Conservation (phyloP, 2,113 vertebrate genomes). For the Struthidea cinerea region DNA sequence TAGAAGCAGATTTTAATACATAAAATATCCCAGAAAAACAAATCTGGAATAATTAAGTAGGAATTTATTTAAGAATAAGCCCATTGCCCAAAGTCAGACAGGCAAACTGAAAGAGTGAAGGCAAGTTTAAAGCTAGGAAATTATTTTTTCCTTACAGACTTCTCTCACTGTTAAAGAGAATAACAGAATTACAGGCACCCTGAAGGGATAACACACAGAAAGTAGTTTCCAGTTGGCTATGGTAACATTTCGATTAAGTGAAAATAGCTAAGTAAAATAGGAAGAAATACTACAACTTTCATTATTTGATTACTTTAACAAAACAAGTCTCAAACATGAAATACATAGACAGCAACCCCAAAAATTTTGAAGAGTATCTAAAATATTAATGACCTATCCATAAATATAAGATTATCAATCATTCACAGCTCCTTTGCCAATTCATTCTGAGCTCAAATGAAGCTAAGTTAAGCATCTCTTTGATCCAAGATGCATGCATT, state of each 20-base stretch:
- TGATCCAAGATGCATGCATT: conserved; percentile 20
- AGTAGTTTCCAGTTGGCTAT: background rate
- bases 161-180: background rate
- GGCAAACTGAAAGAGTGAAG: background rate
- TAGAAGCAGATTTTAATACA: background rate
- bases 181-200: background rate
- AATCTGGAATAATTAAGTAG: background rate
- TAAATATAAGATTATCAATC: background rate
- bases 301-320: background rate
- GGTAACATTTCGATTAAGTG: background rate
- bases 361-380: background rate
- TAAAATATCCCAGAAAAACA: background rate
- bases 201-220: background rate
- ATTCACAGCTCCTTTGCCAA: background rate
- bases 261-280: background rate
- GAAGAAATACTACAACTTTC: background rate
- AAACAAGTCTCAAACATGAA: background rate
- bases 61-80: background rate
- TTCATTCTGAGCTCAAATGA: background rate
- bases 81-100: background rate
- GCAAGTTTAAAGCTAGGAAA: background rate
- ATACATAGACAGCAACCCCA: background rate
- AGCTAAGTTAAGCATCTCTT: conserved; percentile 30
- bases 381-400: conserved; percentile 27
- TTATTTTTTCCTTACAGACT: background rate